These are phyloP conservation scores for Heteronetta atricapilla DNA, from an alignment of 2,113 vertebrate species.

Conservation along the genomic window DNA sequence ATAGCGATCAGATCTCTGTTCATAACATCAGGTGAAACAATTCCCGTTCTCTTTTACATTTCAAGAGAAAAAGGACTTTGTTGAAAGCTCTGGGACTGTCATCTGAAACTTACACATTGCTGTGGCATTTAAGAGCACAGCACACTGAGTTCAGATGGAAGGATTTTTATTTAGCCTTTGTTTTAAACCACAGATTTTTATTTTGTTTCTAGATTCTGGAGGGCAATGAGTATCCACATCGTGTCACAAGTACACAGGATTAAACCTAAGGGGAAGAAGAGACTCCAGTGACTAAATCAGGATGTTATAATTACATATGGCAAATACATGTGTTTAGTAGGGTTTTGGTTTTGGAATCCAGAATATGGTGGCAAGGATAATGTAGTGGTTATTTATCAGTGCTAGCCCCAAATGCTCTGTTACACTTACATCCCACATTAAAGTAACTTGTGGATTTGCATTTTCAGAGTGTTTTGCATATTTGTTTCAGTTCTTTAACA, in stretches of 20 bases:
- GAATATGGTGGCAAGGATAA: conserved; percentile 2
- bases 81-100: neutral
- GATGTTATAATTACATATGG: neutral
- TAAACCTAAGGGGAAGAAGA: neutral
- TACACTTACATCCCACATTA: conserved; percentile 13
- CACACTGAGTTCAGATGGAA: neutral
- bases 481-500: conserved; percentile 42
- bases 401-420: neutral
- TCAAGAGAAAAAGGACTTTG: neutral
- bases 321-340: neutral
- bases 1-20: neutral
- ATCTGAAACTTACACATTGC: neutral
- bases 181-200: neutral
- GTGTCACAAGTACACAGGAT: neutral
- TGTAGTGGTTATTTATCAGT: conserved; percentile 5
- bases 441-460: conserved; percentile 24
- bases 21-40: neutral
- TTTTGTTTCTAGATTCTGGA: neutral
- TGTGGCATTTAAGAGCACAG: neutral
- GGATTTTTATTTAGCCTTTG: neutral
- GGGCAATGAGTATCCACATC: neutral
- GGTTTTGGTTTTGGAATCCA: conserved; percentile 2
- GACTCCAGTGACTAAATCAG: neutral
- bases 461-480: neutral
- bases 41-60: neutral